phyloP scores from a whole-genome alignment of 2,888 invertebrate genomes.

The Lithosia quadra region DNA sequence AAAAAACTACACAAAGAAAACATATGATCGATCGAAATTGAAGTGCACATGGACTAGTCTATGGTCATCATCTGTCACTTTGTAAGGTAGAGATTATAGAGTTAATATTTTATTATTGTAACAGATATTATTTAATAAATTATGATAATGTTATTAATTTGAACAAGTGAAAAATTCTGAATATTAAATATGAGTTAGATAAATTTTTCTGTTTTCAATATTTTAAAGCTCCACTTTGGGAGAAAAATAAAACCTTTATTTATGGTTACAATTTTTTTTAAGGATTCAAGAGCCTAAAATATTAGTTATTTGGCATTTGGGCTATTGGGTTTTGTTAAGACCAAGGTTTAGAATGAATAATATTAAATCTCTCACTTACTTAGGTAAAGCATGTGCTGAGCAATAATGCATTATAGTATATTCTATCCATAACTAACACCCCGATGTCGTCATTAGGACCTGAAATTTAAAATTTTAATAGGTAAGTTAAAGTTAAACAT shows the following conservation, averaged over 20 bases:
- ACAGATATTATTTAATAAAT: not conserved
- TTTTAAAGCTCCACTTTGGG: not conserved
- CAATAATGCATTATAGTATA: slow-evolving; percentile 14
- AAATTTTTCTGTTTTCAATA: not conserved
- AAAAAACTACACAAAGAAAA: slow-evolving; percentile 87
- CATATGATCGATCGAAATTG: slow-evolving; percentile 86
- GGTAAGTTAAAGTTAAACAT: too few species aligned
- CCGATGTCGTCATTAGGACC: slow-evolving; percentile 55
- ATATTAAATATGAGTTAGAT: not conserved
- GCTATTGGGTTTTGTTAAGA: too few species aligned
- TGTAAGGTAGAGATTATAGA: slow-evolving; percentile 30
- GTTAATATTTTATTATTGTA: too few species aligned
- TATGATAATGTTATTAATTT: not conserved
- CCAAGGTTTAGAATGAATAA: too few species aligned
- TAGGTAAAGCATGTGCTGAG: not conserved
- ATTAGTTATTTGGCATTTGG: too few species aligned
- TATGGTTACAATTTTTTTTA: not conserved
- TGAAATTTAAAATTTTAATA: slow-evolving; percentile 52
- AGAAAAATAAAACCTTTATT: not conserved
- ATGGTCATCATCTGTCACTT: slow-evolving; percentile 70
- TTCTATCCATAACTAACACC: slow-evolving; percentile 9
- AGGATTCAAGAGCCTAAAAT: not conserved
- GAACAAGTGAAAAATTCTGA: not conserved
- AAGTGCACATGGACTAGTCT: slow-evolving; percentile 85
- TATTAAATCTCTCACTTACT: not conserved